Conservation (phyloP, 2,113 vertebrate genomes). For the pig (Sus scrofa) region T2T-Sscrofa CM000817.6:160018001-160018500, state of each 20-base stretch:
- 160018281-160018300: accelerated
- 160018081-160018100: too few species aligned
- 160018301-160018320: not conserved
- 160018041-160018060: not conserved
- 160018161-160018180: not conserved
- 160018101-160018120: not conserved
- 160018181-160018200: not conserved
- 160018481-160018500: not conserved
- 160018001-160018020: not conserved
- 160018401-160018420: not conserved
- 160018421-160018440: not conserved
- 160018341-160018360: not conserved
- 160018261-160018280: not conserved
- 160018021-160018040: not conserved
- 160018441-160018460: not conserved
- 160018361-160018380: not conserved
- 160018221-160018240: not conserved
- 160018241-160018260: not conserved
- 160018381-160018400: not conserved
- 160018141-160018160: not conserved
- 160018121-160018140: not conserved
- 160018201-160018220: not conserved
- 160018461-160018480: not conserved
- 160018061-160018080: not conserved
- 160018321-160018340: not conserved